These are phyloP conservation scores for Otolemur garnettii DNA, from an alignment of 2,113 vertebrate genomes.

Conservation along the genomic window DNA sequence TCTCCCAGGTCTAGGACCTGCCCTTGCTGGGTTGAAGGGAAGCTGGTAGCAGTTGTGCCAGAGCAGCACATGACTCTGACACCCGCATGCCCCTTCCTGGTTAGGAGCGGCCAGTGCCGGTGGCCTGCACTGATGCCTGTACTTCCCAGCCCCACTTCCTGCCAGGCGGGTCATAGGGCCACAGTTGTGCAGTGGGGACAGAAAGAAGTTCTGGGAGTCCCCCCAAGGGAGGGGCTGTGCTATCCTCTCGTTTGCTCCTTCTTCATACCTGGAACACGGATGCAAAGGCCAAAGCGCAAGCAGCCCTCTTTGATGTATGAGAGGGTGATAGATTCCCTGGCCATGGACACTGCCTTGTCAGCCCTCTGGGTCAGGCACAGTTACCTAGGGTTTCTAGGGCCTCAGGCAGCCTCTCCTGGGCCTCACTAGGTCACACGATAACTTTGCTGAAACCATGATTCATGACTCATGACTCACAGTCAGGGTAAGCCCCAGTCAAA, in stretches of 20 bases:
- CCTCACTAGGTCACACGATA: not conserved
- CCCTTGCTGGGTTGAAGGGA: not conserved
- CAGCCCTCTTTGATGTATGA: not conserved
- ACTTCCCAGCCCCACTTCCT: rapidly evolving
- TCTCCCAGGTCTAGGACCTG: not conserved
- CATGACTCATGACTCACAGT: not conserved
- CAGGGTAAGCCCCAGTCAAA: rapidly evolving
- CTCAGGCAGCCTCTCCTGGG: not conserved
- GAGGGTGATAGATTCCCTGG: not conserved
- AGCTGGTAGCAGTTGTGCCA: not conserved
- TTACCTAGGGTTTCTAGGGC: not conserved
- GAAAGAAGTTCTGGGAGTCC: not conserved
- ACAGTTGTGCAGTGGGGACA: rapidly evolving
- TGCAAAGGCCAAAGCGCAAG: not conserved
- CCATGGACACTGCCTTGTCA: not conserved
- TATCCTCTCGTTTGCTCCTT: rapidly evolving
- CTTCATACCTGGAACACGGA: not conserved
- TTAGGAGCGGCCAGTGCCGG: not conserved
- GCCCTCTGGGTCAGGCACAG: rapidly evolving
- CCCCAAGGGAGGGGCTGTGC: no score
- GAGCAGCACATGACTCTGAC: rapidly evolving
- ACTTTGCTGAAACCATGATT: not conserved
- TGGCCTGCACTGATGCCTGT: not conserved
- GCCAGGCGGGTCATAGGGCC: rapidly evolving
- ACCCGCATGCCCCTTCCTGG: rapidly evolving